These are phyloP conservation scores for Centropristis striata DNA, from an alignment of 2,113 vertebrate genomes.

Conservation along the genomic window DNA sequence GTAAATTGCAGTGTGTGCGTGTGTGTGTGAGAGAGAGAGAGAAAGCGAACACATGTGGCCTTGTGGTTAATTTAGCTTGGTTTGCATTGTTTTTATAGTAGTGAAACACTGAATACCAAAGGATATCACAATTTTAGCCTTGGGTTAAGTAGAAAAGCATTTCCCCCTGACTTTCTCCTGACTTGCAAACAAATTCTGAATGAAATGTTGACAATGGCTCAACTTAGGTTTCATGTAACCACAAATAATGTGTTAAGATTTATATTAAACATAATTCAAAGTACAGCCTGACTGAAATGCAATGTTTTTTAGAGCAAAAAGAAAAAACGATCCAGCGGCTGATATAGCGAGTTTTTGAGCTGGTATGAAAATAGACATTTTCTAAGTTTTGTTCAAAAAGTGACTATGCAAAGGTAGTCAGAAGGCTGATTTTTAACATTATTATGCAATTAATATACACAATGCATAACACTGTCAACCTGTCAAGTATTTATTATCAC, in stretches of 20 bases:
- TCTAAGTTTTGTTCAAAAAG: too few relatives aligned
- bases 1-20: slow-evolving; percentile 37
- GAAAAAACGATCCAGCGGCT: too few relatives aligned
- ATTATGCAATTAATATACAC: too few relatives aligned
- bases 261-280: slow-evolving; percentile 29
- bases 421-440: too few relatives aligned
- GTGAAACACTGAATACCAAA: slow-evolving; percentile 26
- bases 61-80: slow-evolving; percentile 47
- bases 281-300: background rate
- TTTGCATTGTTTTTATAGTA: slow-evolving; percentile 40
- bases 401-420: too few relatives aligned
- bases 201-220: slow-evolving; percentile 7
- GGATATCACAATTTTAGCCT: slow-evolving; percentile 3
- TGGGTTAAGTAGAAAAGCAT: background rate
- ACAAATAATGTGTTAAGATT: background rate
- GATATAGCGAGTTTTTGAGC: too few relatives aligned
- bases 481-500: too few relatives aligned
- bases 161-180: background rate
- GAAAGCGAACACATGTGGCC: slow-evolving; percentile 13
- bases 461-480: too few relatives aligned
- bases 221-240: background rate
- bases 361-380: too few relatives aligned
- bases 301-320: too few relatives aligned
- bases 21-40: background rate
- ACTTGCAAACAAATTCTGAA: slow-evolving; percentile 9